Percentiles rank a stretch among this genome's conserved stretches.
These are phyloP conservation scores for Harpegnathos saltator DNA, from an alignment of 1,140 invertebrate genomes.

Conservation along the genomic window DNA sequence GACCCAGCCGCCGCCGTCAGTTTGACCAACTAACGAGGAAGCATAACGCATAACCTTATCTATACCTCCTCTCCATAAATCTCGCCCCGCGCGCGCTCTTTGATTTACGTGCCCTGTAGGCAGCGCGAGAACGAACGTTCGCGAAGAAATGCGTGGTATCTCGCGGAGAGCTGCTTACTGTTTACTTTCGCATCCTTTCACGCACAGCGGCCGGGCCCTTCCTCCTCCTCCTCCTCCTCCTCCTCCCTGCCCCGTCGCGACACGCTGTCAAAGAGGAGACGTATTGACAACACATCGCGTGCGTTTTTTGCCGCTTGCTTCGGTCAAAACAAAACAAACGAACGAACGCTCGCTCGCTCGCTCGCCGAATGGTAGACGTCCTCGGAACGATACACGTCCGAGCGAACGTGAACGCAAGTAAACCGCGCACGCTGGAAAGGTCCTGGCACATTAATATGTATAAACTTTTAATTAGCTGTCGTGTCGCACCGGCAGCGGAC, in stretches of 20 bases:
- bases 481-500: neutral
- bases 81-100: constrained; percentile 50
- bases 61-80: constrained; percentile 72
- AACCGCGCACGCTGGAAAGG: neutral
- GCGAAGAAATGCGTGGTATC: constrained; percentile 47
- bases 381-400: neutral
- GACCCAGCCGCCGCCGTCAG: constrained; percentile 65
- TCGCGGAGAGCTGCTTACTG: neutral
- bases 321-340: neutral
- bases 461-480: constrained; percentile 54
- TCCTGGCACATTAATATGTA: constrained; percentile 48
- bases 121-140: neutral
- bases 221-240: too few relatives aligned
- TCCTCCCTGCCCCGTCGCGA: too few relatives aligned
- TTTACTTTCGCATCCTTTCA: neutral
- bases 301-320: neutral
- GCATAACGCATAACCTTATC: constrained; percentile 65
- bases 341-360: too few relatives aligned
- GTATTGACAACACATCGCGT: too few relatives aligned
- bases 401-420: constrained; percentile 1
- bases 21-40: constrained; percentile 72
- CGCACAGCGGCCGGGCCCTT: too few relatives aligned
- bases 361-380: too few relatives aligned
- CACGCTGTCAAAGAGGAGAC: too few relatives aligned
- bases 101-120: constrained; percentile 68